phyloP scores from a whole-genome alignment of 2,888 invertebrate genomes.

The Drosophila melanosoma region DNA sequence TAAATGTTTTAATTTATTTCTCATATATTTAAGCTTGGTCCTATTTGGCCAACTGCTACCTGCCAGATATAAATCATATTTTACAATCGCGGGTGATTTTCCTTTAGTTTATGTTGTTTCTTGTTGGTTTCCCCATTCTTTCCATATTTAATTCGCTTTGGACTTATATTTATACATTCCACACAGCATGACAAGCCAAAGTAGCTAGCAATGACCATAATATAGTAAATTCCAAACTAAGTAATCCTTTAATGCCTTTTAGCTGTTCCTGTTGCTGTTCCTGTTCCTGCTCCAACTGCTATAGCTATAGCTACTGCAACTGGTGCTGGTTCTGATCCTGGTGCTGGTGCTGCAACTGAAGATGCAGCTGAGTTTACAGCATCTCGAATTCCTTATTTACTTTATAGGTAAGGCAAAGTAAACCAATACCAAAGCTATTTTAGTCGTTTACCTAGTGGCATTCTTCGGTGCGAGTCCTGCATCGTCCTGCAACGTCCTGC shows the following conservation, averaged over 20 bases:
- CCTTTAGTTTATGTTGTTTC: constrained; percentile 1
- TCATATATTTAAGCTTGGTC: neutral
- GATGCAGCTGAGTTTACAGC: constrained; percentile 36
- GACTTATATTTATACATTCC: constrained; percentile 47
- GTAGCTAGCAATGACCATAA: constrained; percentile 54
- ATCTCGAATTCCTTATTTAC: constrained; percentile 77
- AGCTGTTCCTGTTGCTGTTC: constrained; percentile 43
- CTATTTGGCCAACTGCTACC: neutral
- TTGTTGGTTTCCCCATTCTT: neutral
- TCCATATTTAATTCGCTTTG: constrained; percentile 47
- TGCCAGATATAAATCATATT: neutral
- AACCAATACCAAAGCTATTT: constrained; percentile 72
- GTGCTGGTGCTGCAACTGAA: constrained; percentile 1
- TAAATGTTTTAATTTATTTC: neutral
- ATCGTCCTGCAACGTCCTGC: constrained; percentile 57
- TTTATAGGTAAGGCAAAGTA: constrained; percentile 63
- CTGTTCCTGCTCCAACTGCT: constrained; percentile 1
- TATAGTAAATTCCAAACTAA: constrained; percentile 68
- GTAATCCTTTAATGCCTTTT: constrained; percentile 76
- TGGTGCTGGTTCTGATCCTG: neutral
- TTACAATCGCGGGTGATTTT: neutral
- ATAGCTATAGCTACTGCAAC: neutral
- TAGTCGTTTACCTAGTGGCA: constrained; percentile 73
- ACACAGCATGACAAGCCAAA: constrained; percentile 39
- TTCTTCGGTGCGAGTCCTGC: constrained; percentile 67